Evolutionary conservation across 2,888 invertebrate species (phyloP).

Genomic region (Balanococcus diminutus): DNA sequence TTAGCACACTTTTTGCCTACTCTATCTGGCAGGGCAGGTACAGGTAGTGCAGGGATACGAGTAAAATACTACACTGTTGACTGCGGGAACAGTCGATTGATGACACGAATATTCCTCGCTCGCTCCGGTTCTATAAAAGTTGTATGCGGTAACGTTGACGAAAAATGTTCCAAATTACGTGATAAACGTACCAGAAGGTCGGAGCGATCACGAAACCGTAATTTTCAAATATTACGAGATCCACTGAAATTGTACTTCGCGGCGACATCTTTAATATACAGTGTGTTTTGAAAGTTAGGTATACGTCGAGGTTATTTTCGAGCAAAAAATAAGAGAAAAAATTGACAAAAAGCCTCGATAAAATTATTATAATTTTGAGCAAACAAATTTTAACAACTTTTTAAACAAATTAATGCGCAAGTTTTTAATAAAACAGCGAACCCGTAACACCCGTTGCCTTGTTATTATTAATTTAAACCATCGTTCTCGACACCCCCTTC

Average conservation of each 20-base stretch:
- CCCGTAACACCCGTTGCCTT: not conserved
- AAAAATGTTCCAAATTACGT: conserved; percentile 23
- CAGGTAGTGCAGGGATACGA: not conserved
- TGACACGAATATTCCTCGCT: not conserved
- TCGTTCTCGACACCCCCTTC: not conserved
- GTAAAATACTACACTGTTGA: too few species aligned
- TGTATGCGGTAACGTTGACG: conserved; percentile 1
- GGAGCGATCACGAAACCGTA: conserved; percentile 16
- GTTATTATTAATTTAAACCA: not conserved
- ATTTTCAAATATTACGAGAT: conserved; percentile 13
- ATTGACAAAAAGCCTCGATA: not conserved
- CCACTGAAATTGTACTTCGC: not conserved
- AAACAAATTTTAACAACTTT: not conserved
- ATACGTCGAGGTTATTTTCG: too few species aligned
- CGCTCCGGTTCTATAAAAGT: not conserved
- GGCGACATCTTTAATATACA: conserved; percentile 4
- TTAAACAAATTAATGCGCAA: not conserved
- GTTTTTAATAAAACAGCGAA: not conserved
- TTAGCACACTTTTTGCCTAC: not conserved
- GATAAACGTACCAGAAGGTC: conserved; percentile 12
- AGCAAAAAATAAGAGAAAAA: not conserved
- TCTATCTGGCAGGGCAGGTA: not conserved
- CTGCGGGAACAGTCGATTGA: not conserved
- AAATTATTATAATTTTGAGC: not conserved
- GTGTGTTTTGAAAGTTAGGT: conserved; percentile 26